A percentile compares a stretch with the other conserved stretches of the same genome.
phyloP scores from a whole-genome alignment of 2,797 vertebrate genomes.

The Thalassophryne amazonica region DNA sequence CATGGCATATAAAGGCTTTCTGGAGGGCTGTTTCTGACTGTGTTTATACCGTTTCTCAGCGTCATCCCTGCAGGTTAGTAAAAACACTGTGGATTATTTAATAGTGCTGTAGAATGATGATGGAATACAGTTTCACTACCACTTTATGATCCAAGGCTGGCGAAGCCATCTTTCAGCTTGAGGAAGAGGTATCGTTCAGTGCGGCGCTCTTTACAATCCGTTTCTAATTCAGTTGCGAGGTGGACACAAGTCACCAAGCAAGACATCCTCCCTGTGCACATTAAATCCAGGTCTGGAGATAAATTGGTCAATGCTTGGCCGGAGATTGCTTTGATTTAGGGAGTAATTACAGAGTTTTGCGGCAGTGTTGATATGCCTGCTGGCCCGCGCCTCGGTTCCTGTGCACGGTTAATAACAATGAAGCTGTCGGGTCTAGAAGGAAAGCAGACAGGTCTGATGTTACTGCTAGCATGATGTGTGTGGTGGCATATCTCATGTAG shows the following conservation, averaged over 20 bases:
- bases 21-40: conserved; percentile 56
- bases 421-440: conserved; percentile 61
- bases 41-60: conserved; percentile 59
- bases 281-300: conserved; percentile 58
- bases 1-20: conserved; percentile 47
- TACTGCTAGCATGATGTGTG: conserved; percentile 65
- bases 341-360: conserved; percentile 58
- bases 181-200: conserved; percentile 25
- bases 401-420: conserved; percentile 65
- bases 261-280: conserved; percentile 46
- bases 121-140: conserved; percentile 59
- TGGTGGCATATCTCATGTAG: conserved; percentile 74
- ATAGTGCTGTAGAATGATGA: conserved; percentile 52
- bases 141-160: conserved; percentile 55
- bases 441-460: conserved; percentile 65
- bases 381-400: conserved; percentile 38
- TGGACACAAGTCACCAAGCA: conserved; percentile 53
- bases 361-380: conserved; percentile 48
- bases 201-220: conserved; percentile 8
- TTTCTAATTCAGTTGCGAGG: conserved; percentile 33
- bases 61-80: conserved; percentile 56
- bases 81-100: conserved; percentile 64
- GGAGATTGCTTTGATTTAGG: conserved; percentile 67
- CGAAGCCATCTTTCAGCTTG: conserved; percentile 47
- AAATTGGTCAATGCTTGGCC: conserved; percentile 54